Percentiles rank a stretch among this genome's conserved stretches.
These are phyloP conservation scores for Stenchaetothrips biformis DNA, from an alignment of 2,888 invertebrate genomes.

Conservation along the genomic window DNA sequence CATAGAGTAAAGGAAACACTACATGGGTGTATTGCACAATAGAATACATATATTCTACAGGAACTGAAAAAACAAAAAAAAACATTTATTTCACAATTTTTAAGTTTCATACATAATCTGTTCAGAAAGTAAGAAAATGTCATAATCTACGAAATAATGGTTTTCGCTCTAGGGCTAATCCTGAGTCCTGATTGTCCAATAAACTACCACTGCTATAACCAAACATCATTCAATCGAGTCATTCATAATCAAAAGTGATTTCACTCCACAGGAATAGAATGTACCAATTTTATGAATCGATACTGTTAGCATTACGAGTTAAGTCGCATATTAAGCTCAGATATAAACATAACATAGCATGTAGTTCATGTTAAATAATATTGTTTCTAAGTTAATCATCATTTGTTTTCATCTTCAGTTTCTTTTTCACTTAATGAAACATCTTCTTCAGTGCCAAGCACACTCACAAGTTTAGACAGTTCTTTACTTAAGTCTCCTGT, in stretches of 20 bases:
- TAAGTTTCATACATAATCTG: not conserved
- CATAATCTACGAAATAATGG: not conserved
- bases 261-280: not conserved
- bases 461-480: not conserved
- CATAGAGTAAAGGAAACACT: not conserved
- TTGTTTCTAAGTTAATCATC: not conserved
- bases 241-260: not conserved
- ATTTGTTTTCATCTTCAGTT: not conserved
- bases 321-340: not conserved
- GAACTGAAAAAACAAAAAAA: not conserved
- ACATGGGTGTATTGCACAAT: not conserved
- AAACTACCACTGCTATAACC: not conserved
- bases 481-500: not conserved
- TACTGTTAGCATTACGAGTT: not conserved
- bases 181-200: constrained; percentile 12
- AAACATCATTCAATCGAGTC: not conserved
- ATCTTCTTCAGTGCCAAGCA: not conserved
- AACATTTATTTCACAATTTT: not conserved
- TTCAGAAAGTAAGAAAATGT: not conserved
- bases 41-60: not conserved
- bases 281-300: not conserved
- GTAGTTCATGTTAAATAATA: not conserved
- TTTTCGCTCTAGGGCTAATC: not conserved
- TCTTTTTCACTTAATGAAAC: not conserved
- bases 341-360: not conserved